phyloP scores from a whole-genome alignment of 2,888 invertebrate genomes.

The Odontomyia ornata region DNA sequence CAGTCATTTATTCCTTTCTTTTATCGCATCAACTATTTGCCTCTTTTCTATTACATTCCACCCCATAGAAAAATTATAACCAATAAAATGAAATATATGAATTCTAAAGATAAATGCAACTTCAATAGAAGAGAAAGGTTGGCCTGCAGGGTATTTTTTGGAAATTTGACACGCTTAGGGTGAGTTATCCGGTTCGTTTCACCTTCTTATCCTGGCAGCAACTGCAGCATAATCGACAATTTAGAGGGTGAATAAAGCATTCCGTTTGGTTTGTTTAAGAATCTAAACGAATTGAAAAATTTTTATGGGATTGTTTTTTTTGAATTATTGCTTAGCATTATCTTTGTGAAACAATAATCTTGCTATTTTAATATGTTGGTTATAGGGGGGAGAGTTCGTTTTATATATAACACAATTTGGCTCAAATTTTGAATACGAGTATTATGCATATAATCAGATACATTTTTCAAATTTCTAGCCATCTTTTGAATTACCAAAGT shows the following conservation, averaged over 20 bases:
- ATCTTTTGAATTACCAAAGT: too few species aligned
- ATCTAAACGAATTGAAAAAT: neutral
- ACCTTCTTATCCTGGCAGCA: neutral
- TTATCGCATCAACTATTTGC: too few species aligned
- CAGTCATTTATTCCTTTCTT: too few species aligned
- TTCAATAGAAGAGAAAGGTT: neutral
- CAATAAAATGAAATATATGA: slow-evolving; percentile 9
- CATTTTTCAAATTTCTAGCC: too few species aligned
- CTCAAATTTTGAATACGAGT: too few species aligned
- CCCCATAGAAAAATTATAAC: slow-evolving; percentile 13
- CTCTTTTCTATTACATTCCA: neutral
- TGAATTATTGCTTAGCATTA: neutral
- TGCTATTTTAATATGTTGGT: too few species aligned
- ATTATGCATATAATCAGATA: too few species aligned
- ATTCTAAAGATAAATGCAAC: neutral
- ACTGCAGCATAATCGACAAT: slow-evolving; percentile 14
- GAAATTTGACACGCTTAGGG: slow-evolving; percentile 14
- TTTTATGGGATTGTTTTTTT: neutral
- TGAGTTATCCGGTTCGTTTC: slow-evolving; percentile 29
- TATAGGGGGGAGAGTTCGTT: too few species aligned
- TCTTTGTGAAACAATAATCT: too few species aligned
- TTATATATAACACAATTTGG: too few species aligned
- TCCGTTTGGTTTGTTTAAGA: neutral
- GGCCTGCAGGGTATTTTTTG: neutral
- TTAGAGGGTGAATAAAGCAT: neutral